These are phyloP conservation scores for Torymus aiolomorphi DNA, from an alignment of 2,888 invertebrate genomes.

Conservation along the genomic window DNA sequence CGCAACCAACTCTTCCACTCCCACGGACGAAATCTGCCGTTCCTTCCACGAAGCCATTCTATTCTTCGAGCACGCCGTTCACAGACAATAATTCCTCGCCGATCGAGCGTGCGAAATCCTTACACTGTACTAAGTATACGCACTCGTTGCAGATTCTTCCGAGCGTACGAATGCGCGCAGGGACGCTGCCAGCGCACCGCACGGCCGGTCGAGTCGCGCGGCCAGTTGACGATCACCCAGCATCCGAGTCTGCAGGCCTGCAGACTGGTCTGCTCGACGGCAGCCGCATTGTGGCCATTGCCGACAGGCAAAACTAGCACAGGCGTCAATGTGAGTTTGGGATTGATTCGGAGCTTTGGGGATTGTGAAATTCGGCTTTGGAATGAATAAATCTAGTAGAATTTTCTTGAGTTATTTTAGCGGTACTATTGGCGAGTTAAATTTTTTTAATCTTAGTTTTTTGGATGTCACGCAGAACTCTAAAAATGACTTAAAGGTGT, in stretches of 20 bases:
- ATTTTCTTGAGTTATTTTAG: neutral
- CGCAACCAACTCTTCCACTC: too few relatives aligned
- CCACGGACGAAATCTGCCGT: too few relatives aligned
- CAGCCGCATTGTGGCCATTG: conserved; percentile 66
- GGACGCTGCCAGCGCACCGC: conserved; percentile 61
- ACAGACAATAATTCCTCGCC: too few relatives aligned
- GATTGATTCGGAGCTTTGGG: too few relatives aligned
- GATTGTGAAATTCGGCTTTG: too few relatives aligned
- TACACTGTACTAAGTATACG: too few relatives aligned
- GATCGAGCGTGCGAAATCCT: too few relatives aligned
- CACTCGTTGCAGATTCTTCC: conserved; percentile 59
- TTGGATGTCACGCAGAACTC: neutral
- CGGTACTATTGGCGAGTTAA: neutral
- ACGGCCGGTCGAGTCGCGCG: conserved; percentile 48
- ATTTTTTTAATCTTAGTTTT: neutral
- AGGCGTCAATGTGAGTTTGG: conserved; percentile 61
- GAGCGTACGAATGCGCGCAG: conserved; percentile 64
- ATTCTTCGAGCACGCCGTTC: too few relatives aligned
- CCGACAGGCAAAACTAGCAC: conserved; percentile 62
- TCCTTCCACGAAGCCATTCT: too few relatives aligned
- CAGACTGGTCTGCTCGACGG: conserved; percentile 64
- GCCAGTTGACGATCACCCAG: neutral
- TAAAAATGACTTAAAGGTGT: too few relatives aligned
- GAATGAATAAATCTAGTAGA: too few relatives aligned
- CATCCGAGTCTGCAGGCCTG: conserved; percentile 66